Evolutionary conservation across 2,888 invertebrate genomes (phyloP).

Genomic region (Apocheima hispidaria): DNA sequence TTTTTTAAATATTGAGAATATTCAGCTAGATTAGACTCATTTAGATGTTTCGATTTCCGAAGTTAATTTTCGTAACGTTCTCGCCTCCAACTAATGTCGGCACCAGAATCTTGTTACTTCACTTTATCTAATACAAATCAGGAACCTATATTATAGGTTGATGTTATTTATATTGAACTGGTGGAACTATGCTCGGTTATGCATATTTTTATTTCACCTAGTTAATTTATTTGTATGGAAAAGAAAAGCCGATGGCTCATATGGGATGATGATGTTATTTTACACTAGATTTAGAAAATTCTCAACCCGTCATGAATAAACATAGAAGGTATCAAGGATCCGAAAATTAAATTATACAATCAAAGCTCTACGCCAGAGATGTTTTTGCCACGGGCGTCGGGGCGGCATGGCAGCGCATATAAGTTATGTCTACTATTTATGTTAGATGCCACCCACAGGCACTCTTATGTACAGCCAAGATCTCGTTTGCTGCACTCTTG

Average conservation of each 20-base stretch:
- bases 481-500: conserved; percentile 65
- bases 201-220: too few species aligned
- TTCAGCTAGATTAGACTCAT: conserved; percentile 19
- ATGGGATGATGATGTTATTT: too few species aligned
- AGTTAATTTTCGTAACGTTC: conserved; percentile 22
- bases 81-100: conserved; percentile 7
- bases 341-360: conserved; percentile 32
- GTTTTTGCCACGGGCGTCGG: conserved; percentile 40
- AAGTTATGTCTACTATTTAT: conserved; percentile 46
- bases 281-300: too few species aligned
- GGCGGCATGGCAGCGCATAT: conserved; percentile 37
- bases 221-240: too few species aligned
- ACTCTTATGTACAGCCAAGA: conserved; percentile 48
- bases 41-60: conserved; percentile 21
- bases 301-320: too few species aligned
- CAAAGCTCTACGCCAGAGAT: conserved; percentile 34
- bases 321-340: too few species aligned
- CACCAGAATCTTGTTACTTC: background rate
- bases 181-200: too few species aligned
- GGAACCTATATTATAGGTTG: too few species aligned
- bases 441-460: conserved; percentile 45
- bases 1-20: conserved; percentile 35
- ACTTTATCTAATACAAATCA: too few species aligned
- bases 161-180: too few species aligned
- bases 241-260: too few species aligned